Evolutionary conservation across 2,113 vertebrate genomes (phyloP).

Genomic region (Thamnaconus septentrionalis): DNA sequence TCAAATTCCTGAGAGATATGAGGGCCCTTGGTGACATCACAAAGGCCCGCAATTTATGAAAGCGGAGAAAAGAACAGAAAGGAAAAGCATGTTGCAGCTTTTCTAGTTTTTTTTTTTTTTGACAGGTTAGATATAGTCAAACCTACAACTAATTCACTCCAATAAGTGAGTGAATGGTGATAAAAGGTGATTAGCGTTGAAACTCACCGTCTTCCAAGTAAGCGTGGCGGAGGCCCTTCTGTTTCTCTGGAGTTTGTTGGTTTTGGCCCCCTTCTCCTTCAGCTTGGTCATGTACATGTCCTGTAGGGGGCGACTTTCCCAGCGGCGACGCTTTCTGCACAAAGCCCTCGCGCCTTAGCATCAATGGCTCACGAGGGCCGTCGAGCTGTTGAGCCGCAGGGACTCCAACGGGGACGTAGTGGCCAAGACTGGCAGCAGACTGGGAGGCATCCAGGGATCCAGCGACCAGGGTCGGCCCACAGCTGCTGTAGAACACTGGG

Average conservation of each 20-base stretch:
- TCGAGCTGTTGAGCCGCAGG: constrained; percentile 55
- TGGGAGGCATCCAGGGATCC: constrained; percentile 28
- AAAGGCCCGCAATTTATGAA: too few species aligned
- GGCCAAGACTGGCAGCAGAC: constrained; percentile 41
- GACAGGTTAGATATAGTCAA: too few species aligned
- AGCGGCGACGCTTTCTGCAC: constrained; percentile 43
- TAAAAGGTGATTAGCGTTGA: not conserved
- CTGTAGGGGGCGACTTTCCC: constrained; percentile 76
- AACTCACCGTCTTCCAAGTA: constrained; percentile 92
- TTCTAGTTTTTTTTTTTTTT: too few species aligned
- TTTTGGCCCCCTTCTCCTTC: constrained; percentile 32
- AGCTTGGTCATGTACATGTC: constrained; percentile 35
- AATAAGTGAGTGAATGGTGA: too few species aligned
- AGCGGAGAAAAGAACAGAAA: too few species aligned
- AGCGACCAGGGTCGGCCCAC: constrained; percentile 32
- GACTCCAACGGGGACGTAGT: constrained; percentile 14
- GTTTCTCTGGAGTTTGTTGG: constrained; percentile 73
- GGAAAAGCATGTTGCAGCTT: too few species aligned
- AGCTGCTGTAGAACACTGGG: constrained; percentile 75
- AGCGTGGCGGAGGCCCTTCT: constrained; percentile 89
- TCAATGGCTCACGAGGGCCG: constrained; percentile 69
- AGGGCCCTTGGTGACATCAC: too few species aligned
- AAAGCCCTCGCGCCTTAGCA: constrained; percentile 77
- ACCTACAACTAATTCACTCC: too few species aligned
- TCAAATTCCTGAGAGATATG: too few species aligned